A percentile compares a stretch with the other conserved stretches of the same genome.
phyloP scores from a whole-genome alignment of 1,140 invertebrate genomes.

The Hypsibius dujardini region DNA sequence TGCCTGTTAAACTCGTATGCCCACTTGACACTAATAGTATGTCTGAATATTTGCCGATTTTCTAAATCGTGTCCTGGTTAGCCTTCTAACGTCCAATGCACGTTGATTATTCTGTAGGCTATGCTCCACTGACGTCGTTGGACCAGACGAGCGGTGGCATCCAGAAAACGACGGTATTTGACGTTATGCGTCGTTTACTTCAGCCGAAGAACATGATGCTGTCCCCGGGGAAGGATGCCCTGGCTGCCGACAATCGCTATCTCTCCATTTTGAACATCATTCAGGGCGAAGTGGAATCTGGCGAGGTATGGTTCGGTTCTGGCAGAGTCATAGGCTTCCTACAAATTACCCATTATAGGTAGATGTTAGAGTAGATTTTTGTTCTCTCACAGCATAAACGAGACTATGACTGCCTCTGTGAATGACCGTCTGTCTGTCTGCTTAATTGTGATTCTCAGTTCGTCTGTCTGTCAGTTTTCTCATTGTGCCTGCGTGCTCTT shows the following conservation, averaged over 20 bases:
- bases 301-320: slow-evolving; percentile 33
- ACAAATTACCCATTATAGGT: no score
- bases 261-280: slow-evolving; percentile 97
- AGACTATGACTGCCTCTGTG: background rate
- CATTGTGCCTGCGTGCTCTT: no score
- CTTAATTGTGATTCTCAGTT: no score
- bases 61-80: slow-evolving; percentile 1
- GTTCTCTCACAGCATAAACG: background rate
- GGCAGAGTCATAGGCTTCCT: background rate
- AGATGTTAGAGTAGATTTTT: no score
- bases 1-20: no score
- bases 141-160: slow-evolving; percentile 53
- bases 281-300: slow-evolving; percentile 86
- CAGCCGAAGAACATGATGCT: slow-evolving; percentile 99
- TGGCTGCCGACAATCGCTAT: slow-evolving; percentile 76
- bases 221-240: slow-evolving; percentile 54
- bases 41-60: no score
- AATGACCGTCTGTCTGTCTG: no score
- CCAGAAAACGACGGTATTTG: slow-evolving; percentile 80
- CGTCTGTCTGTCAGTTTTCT: no score
- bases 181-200: slow-evolving; percentile 80
- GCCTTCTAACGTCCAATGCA: no score
- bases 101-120: slow-evolving; percentile 22
- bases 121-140: slow-evolving; percentile 25
- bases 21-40: no score